These are phyloP conservation scores for Prietella phreatophila DNA, from an alignment of 2,113 vertebrate genomes.

Conservation along the genomic window DNA sequence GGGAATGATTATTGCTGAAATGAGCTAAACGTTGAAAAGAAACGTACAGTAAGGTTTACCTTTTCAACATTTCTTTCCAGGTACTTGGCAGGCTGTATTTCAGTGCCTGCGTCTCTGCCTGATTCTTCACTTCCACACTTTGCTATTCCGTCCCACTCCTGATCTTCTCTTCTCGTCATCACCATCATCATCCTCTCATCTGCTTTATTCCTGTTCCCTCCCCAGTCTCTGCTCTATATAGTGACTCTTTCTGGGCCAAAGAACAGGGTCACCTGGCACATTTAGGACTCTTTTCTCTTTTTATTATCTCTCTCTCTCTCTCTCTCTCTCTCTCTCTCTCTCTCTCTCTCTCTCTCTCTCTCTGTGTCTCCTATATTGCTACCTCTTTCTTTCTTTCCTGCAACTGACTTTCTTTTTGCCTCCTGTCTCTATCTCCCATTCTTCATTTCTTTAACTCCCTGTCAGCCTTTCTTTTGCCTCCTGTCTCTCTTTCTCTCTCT, in stretches of 20 bases:
- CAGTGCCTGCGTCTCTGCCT: not conserved
- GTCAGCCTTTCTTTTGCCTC: not conserved
- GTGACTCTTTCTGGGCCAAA: slow-evolving; percentile 58
- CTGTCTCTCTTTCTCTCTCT: not conserved
- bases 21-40: not conserved
- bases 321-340: not conserved
- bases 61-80: not conserved
- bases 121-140: slow-evolving; percentile 32
- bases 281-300: slow-evolving; percentile 35
- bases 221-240: slow-evolving; percentile 54
- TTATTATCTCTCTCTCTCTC: too few relatives aligned
- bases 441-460: not conserved
- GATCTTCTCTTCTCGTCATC: not conserved
- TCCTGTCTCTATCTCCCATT: not conserved
- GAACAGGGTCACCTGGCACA: slow-evolving; percentile 57
- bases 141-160: slow-evolving; percentile 21
- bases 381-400: not conserved
- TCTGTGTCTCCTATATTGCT: not conserved
- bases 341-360: not conserved
- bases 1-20: not conserved
- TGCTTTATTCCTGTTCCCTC: slow-evolving; percentile 57
- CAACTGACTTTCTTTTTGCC: not conserved
- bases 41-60: not conserved
- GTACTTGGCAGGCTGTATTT: not conserved
- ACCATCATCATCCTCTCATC: slow-evolving; percentile 32